phyloP scores from a whole-genome alignment of 2,113 vertebrate species.

The Ondatra zibethicus region DNA sequence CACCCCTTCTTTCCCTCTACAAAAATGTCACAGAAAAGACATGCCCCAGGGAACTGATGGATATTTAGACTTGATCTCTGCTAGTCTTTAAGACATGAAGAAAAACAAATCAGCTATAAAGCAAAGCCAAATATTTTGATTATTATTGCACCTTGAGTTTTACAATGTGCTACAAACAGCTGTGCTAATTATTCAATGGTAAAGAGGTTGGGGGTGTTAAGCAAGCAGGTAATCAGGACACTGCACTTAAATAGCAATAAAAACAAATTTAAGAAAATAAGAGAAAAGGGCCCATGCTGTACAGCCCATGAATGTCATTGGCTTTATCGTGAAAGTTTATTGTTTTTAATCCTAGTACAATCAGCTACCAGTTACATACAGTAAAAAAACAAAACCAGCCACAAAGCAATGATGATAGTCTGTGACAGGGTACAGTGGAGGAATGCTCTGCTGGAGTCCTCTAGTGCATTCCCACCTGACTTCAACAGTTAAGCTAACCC shows the following conservation, averaged over 20 bases:
- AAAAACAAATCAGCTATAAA: slow-evolving; percentile 54
- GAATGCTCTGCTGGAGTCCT: slow-evolving; percentile 80
- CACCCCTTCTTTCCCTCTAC: not conserved
- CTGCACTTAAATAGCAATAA: slow-evolving; percentile 78
- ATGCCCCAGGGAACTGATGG: slow-evolving; percentile 60
- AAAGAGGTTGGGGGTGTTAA: slow-evolving; percentile 65
- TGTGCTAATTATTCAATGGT: not conserved
- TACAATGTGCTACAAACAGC: not conserved
- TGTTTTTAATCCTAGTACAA: slow-evolving; percentile 89
- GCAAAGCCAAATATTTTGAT: slow-evolving; percentile 64
- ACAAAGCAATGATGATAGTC: slow-evolving; percentile 89
- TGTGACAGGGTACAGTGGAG: slow-evolving; percentile 85
- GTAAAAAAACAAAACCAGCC: slow-evolving; percentile 87
- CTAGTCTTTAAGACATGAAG: slow-evolving; percentile 65
- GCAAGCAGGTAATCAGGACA: slow-evolving; percentile 65
- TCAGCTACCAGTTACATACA: slow-evolving; percentile 90
- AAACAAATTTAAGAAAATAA: slow-evolving; percentile 74
- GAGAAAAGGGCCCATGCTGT: slow-evolving; percentile 78
- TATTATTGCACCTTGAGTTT: slow-evolving; percentile 48
- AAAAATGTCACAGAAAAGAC: slow-evolving; percentile 63
- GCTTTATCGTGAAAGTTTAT: slow-evolving; percentile 90
- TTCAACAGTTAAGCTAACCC: slow-evolving; percentile 84
- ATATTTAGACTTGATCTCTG: slow-evolving; percentile 23
- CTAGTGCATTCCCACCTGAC: slow-evolving; percentile 81
- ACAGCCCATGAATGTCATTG: slow-evolving; percentile 82